Base-by-base conservation (phyloP, 2,797 vertebrate species). In the Dermochelys coriacea region DNA sequence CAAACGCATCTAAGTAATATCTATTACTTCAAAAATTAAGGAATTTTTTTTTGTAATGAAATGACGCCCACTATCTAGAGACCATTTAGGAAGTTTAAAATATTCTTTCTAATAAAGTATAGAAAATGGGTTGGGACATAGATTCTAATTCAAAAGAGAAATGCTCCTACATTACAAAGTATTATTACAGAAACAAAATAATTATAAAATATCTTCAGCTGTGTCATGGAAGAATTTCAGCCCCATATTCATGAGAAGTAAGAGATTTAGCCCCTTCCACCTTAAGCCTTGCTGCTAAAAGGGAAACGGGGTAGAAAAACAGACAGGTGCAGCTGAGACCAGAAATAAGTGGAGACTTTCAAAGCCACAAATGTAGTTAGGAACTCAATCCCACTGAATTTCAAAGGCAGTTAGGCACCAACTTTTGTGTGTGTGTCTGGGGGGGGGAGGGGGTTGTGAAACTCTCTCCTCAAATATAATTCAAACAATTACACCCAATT, bases 311-410 rank as follows among this genome's bases (percentile, higher is more conserved):
- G 49, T 29, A 18, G 27, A 68, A 49, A 68, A 68, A 57, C 8
- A 11, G 27, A 83, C 88, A 92, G 94, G 91, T 96, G 91, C 93
- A 77, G 55, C 82, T 91, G 93, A 85, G 80, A 31, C 52, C 54
- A 85, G 87, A 68, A 64, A 19, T 84, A 71, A 89, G 0, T 15
- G 92, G 90, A 90, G 78, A 37, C 64, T 92, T 94, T 51, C 55
- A 81, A 94, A 97, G 80, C 80, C 15, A 0, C 64, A 34, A 82
- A 94, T 89, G 31, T 92, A 89, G 94, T 95, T 94, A 91, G 87
- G 90, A 79, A 47, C 4, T 19, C 77, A 71, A 25, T 93, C 95
- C 87, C 2, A 1, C 90, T 79, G 75, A 82, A 80, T 49, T 82
- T 12, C 93, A 90, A 93, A 18, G 75, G 57, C 12, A 47, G 34